Evolutionary conservation across 2,888 invertebrate genomes (phyloP).

Genomic region (Orchestes rusci): DNA sequence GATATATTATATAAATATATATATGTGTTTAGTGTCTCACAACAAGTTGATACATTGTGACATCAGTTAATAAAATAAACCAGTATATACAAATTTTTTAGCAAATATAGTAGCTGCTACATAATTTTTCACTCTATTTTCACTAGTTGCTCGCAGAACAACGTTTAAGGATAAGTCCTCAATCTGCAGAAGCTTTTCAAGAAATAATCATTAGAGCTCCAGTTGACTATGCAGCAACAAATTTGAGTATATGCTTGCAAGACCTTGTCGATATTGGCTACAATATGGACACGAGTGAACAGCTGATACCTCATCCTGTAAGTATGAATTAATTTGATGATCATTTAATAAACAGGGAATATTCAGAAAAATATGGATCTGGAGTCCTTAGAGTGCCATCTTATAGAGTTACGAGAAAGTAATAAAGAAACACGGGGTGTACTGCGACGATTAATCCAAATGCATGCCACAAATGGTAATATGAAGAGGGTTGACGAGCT

Average conservation of each 20-base stretch:
- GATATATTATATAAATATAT: too few species aligned
- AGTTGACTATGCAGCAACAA: conserved; percentile 5
- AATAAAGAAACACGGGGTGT: conserved; percentile 61
- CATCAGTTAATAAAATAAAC: too few species aligned
- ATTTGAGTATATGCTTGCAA: conserved; percentile 23
- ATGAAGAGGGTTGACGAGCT: conserved; percentile 38
- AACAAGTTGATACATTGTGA: too few species aligned
- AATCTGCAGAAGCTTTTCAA: conserved; percentile 27
- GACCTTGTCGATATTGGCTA: conserved; percentile 27
- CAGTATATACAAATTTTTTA: too few species aligned
- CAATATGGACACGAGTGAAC: conserved; percentile 7
- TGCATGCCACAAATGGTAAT: conserved; percentile 51
- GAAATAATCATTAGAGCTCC: conserved; percentile 2
- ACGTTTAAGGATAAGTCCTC: conserved; percentile 28
- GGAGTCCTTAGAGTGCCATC: conserved; percentile 55
- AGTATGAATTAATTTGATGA: background rate
- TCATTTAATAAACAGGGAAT: background rate
- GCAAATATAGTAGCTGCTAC: too few species aligned
- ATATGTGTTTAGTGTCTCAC: too few species aligned
- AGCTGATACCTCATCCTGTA: background rate
- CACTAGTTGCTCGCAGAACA: too few species aligned
- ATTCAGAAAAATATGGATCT: conserved; percentile 56
- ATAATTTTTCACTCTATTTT: too few species aligned
- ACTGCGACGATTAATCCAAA: conserved; percentile 54
- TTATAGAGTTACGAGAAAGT: conserved; percentile 58